Conservation (phyloP, 2,797 vertebrate species). For the Kryptolebias ocellatus region DNA sequence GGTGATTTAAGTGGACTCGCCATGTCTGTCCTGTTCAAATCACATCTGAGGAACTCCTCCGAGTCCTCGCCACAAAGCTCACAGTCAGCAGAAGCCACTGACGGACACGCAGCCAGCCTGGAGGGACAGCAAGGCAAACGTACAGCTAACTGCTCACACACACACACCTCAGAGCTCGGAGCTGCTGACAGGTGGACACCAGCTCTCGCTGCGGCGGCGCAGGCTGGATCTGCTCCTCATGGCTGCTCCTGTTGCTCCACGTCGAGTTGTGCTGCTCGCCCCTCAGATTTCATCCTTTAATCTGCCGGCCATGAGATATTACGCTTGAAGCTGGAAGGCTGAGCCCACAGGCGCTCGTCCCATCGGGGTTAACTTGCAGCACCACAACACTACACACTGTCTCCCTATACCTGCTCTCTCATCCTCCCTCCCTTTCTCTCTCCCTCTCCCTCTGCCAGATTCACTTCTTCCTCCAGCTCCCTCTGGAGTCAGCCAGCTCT, state of each 20-base stretch:
- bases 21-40: conserved; percentile 42
- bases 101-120: conserved; percentile 46
- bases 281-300: conserved; percentile 78
- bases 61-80: conserved; percentile 56
- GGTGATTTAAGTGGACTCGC: conserved; percentile 36
- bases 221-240: conserved; percentile 65
- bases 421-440: conserved; percentile 23
- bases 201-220: conserved; percentile 61
- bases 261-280: conserved; percentile 60
- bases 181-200: conserved; percentile 63
- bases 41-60: conserved; percentile 23
- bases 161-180: conserved; percentile 57
- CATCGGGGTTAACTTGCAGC: conserved; percentile 62
- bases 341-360: conserved; percentile 68
- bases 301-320: conserved; percentile 73
- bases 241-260: conserved; percentile 59
- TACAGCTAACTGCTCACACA: conserved; percentile 31
- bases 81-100: conserved; percentile 65
- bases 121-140: conserved; percentile 36
- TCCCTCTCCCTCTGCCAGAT: conserved; percentile 5
- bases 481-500: conserved; percentile 46
- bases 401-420: conserved; percentile 28
- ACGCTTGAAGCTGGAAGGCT: conserved; percentile 58
- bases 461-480: conserved; percentile 46
- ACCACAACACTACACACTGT: conserved; percentile 50